These are phyloP conservation scores for Drosophila nr. perissopoda DNA, from an alignment of 2,888 invertebrate genomes.

Conservation along the genomic window DNA sequence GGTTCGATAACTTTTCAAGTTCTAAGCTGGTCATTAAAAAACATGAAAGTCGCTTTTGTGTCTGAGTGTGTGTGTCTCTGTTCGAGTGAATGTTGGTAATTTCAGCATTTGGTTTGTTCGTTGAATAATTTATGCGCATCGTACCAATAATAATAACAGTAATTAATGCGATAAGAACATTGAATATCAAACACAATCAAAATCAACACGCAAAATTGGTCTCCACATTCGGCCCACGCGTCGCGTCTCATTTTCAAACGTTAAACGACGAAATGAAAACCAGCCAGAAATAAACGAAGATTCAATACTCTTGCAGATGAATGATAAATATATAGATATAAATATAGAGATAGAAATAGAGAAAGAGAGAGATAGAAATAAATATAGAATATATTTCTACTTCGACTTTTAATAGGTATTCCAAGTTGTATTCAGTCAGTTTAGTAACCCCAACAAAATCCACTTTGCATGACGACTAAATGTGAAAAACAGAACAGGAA, in stretches of 20 bases:
- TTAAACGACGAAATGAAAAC: constrained; percentile 11
- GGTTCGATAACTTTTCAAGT: constrained; percentile 13
- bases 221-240: constrained; percentile 44
- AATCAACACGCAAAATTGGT: constrained; percentile 43
- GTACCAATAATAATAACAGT: constrained; percentile 61
- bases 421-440: background rate
- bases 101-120: constrained; percentile 47
- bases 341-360: background rate
- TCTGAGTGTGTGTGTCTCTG: too few relatives aligned
- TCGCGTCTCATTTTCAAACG: constrained; percentile 31
- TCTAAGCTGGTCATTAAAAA: constrained; percentile 35
- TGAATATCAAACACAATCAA: constrained; percentile 20
- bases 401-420: background rate
- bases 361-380: background rate
- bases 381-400: background rate
- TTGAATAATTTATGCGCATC: constrained; percentile 67
- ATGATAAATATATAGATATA: background rate
- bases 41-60: constrained; percentile 50
- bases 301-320: background rate
- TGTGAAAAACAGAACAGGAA: too few relatives aligned
- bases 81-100: constrained; percentile 40
- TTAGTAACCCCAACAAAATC: background rate
- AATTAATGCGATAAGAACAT: constrained; percentile 61
- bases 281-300: background rate
- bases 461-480: too few relatives aligned